These are phyloP conservation scores for Cephus runcator DNA, from an alignment of 2,888 invertebrate genomes.

Conservation along the genomic window DNA sequence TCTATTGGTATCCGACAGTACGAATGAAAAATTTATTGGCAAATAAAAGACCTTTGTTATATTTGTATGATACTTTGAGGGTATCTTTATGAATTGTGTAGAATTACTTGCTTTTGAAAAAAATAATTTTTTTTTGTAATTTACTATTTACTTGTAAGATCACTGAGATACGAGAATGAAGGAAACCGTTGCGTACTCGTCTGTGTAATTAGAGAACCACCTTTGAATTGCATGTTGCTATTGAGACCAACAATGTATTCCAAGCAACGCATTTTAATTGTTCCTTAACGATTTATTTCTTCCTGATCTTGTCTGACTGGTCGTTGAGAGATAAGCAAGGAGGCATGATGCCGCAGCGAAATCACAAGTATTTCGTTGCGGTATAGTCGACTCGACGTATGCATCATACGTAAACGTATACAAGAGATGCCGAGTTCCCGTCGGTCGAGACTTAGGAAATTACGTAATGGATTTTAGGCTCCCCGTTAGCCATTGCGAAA, in stretches of 20 bases:
- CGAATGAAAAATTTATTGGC: not conserved
- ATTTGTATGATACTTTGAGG: not conserved
- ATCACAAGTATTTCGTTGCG: not conserved
- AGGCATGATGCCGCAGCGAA: not conserved
- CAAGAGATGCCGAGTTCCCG: not conserved
- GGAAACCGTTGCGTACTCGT: not conserved
- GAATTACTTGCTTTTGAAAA: not conserved
- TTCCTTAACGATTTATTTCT: not conserved
- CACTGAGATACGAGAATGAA: not conserved
- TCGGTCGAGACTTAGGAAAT: conserved; percentile 45
- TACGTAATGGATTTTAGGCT: conserved; percentile 56
- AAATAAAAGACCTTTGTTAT: not conserved
- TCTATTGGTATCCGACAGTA: not conserved
- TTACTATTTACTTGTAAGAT: not conserved
- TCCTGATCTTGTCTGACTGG: not conserved
- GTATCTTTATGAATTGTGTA: not conserved
- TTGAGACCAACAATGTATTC: not conserved
- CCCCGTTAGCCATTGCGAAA: conserved; percentile 53
- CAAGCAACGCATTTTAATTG: not conserved
- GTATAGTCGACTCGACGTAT: not conserved
- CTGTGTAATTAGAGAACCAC: not conserved
- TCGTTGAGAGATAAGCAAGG: not conserved
- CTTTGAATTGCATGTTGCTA: not conserved
- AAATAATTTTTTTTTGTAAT: not conserved
- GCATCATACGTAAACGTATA: not conserved